Evolutionary conservation across 1,140 invertebrate species (phyloP), one percentile per base, ranked within the genome.

Genomic region (Drosophila gunungcola): DNA sequence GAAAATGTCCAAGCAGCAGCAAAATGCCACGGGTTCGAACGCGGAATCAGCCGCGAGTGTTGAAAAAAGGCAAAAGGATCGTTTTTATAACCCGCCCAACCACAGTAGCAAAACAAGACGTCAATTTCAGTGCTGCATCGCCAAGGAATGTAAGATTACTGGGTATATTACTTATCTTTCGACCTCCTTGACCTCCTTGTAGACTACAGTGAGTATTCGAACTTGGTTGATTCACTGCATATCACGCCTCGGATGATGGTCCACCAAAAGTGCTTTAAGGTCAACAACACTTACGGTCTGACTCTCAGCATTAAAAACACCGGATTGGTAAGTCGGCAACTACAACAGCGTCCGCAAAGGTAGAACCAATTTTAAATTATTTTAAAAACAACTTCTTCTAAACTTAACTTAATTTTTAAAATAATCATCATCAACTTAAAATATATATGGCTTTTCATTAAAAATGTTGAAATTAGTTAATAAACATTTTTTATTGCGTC

Each of bases 121-220:
- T 1, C 25, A 57, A n/a, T 49, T 36, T n/a, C 49, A 73, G 10
- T 89, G 84, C 49, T 89, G 84, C 62, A 52, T 89, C 0, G 32
- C 55, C 16, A 90, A 68, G 25, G 69, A 89, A 12, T 89, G 85
- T 89, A 63, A 62, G 80, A n/a, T 16, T 29, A 21, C 0, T 25
- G 4, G 12, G 16, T 27, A 2, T 36, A 45, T 29, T 0, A 29
- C n/a, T 7, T 12, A 1, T 5, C n/a, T 11, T 7, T 0, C 38
- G 0, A 13, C 10, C 10, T 10, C 12, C 1, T 21, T 21, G 16
- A 21, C 4, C 11, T 5, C 3, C 13, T 25, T 4, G 13, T 34
- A 88, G 84, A 89, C 43, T 89, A 64, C 21, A 68, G 45, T 13
- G 85, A 89, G 2, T 78, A 80, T 54, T 10, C 36, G 7, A 83